Percentiles rank a stretch among this genome's conserved stretches.
Conservation (phyloP, 1,140 invertebrate species). For the Drosophila insularis region DNA sequence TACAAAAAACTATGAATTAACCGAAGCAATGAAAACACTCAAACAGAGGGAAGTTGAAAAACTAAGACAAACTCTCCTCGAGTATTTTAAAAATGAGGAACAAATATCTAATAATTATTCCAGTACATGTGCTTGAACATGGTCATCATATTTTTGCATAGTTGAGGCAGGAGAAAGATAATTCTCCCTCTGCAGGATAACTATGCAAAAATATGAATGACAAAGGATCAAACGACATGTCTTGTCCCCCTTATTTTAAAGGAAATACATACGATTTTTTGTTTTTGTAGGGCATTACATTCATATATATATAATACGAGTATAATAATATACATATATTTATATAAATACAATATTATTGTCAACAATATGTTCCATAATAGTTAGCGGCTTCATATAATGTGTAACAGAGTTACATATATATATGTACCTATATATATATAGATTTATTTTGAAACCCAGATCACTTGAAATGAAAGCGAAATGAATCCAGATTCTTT, state of each 20-base stretch:
- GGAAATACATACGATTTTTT: conserved; percentile 31
- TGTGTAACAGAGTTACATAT: conserved; percentile 65
- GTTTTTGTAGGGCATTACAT: conserved; percentile 51
- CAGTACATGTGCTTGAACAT: too few relatives aligned
- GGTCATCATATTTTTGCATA: conserved; percentile 4
- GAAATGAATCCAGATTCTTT: neutral
- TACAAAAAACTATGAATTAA: conserved; percentile 60
- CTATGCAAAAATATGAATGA: neutral
- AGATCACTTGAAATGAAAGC: conserved; percentile 1
- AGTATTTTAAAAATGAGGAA: conserved; percentile 22
- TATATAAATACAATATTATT: conserved; percentile 75
- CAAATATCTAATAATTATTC: neutral
- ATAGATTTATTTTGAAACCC: neutral
- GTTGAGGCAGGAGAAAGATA: neutral
- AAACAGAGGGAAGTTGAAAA: conserved; percentile 45
- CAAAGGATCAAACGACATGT: conserved; percentile 8
- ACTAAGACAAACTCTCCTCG: conserved; percentile 27
- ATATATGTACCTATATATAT: conserved; percentile 23
- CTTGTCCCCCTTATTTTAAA: conserved; percentile 23
- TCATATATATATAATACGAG: conserved; percentile 49
- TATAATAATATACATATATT: conserved; percentile 62
- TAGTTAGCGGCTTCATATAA: conserved; percentile 59
- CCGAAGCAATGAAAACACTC: conserved; percentile 40
- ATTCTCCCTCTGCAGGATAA: neutral
- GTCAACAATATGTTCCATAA: conserved; percentile 77